Base-by-base conservation (phyloP, 2,797 vertebrate genomes). In the Telmatherina bonti region DNA sequence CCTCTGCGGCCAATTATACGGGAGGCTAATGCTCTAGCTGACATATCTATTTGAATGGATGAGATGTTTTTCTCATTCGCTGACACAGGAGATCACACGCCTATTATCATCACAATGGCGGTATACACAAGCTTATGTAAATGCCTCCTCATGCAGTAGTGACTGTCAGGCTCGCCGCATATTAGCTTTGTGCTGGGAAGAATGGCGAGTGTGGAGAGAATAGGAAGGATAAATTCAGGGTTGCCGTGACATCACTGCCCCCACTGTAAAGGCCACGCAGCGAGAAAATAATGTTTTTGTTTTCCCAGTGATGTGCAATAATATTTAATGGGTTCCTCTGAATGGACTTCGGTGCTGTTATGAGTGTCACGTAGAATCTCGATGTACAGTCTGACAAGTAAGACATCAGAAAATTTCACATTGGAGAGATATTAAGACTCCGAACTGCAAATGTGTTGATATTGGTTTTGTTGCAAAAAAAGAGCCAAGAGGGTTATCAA, bases 1-100 rank as follows among this genome's bases (percentile, higher is more conserved):
- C 90, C 92, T 93, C 90, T 84, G 87, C 79, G 87, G 88, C 87
- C 88, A 92, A 91, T 93, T 91, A 91, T 79, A 81, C 72, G 70
- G 83, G 71, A 82, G 82, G 85, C 87, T 92, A 90, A 91, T 87
- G 88, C 83, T 74, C 69, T 55, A 84, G 85, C 87, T 85, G 86
- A 89, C 85, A 87, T 79, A 74, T 90, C 88, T 88, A 83, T 91
- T 91, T 85, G 85, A 90, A 88, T 83, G 88, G 85, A 91, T 85
- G 85, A 79, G 76, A 88, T 89, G 87, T 87, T 83, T 83, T 84
- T 76, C 85, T 82, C 82, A 74, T 88, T 84, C 38, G 58, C 87
- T 88, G 91, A 91, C 90, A 89, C 84, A 59, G 85, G 88, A 90
- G 90, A 92, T 91, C 90, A 92, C 75, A 90, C 70, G 84, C 79